Evolutionary conservation across 92 coral and sea anemone genomes (phyloP).

Genomic region (Montipora capitata): DNA sequence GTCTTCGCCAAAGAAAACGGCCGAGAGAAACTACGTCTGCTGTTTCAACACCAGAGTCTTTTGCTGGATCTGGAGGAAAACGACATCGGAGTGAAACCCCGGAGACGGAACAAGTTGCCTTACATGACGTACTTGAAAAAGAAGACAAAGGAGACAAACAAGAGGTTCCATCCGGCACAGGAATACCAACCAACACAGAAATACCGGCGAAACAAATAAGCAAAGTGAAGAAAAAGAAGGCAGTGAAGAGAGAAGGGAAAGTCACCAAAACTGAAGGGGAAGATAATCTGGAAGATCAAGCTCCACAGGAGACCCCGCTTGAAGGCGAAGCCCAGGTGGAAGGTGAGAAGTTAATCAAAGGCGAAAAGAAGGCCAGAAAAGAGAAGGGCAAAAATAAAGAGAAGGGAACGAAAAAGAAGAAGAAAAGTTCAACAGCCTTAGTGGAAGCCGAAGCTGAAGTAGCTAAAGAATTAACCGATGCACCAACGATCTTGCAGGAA

Average conservation of each 20-base stretch:
- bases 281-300: constrained; percentile 34
- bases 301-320: constrained; percentile 23
- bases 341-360: constrained; percentile 69
- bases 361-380: constrained; percentile 87
- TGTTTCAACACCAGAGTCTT: constrained; percentile 80
- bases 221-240: constrained; percentile 87
- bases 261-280: constrained; percentile 42
- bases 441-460: constrained; percentile 19
- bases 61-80: constrained; percentile 79
- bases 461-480: constrained; percentile 22
- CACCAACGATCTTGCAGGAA: constrained; percentile 36
- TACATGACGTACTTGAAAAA: constrained; percentile 43
- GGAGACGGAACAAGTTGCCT: constrained; percentile 39
- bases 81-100: constrained; percentile 82
- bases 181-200: constrained; percentile 9
- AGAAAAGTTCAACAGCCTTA: constrained; percentile 54
- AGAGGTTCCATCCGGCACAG: constrained; percentile 16
- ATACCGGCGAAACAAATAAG: constrained; percentile 65
- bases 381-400: constrained; percentile 88
- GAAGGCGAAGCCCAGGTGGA: constrained; percentile 43
- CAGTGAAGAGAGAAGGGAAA: constrained; percentile 79
- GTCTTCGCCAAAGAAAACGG: constrained; percentile 48
- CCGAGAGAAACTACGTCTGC: constrained; percentile 73
- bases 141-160: constrained; percentile 65
- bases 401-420: constrained; percentile 85